A percentile compares a stretch with the other conserved stretches of the same genome.
Evolutionary conservation across 2,888 invertebrate genomes (phyloP).

Genomic region (Lamellibrachia satsuma): DNA sequence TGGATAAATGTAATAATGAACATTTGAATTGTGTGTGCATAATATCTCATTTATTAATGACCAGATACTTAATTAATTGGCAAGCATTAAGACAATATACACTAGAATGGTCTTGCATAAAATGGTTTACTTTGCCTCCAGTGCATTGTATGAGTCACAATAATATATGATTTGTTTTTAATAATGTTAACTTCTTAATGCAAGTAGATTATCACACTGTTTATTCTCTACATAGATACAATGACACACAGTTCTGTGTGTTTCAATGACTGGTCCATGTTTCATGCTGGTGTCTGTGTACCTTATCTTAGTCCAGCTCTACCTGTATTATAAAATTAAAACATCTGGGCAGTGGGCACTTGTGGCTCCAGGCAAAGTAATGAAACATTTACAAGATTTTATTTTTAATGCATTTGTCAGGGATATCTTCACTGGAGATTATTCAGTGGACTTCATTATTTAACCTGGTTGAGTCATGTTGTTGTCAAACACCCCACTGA

Average conservation of each 20-base stretch:
- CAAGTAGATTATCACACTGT: background rate
- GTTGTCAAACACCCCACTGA: background rate
- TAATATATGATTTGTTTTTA: background rate
- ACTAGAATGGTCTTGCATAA: background rate
- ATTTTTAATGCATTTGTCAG: background rate
- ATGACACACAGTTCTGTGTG: background rate
- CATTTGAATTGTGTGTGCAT: background rate
- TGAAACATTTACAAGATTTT: background rate
- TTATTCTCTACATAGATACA: background rate
- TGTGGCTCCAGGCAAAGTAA: background rate
- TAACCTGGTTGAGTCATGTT: background rate
- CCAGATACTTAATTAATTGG: background rate
- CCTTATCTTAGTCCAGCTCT: background rate
- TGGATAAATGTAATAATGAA: too few relatives aligned
- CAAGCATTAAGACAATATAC: background rate
- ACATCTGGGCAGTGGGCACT: background rate
- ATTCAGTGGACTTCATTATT: too few relatives aligned
- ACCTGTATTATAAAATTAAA: background rate
- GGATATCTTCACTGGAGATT: too few relatives aligned
- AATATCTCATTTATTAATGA: background rate
- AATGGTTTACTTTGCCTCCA: background rate
- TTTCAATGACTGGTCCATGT: background rate
- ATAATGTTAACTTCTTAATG: background rate
- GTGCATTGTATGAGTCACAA: background rate
- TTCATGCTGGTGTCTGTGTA: background rate